phyloP scores from a whole-genome alignment of 2,797 vertebrate species.

The Sebastes aleutianus region DNA sequence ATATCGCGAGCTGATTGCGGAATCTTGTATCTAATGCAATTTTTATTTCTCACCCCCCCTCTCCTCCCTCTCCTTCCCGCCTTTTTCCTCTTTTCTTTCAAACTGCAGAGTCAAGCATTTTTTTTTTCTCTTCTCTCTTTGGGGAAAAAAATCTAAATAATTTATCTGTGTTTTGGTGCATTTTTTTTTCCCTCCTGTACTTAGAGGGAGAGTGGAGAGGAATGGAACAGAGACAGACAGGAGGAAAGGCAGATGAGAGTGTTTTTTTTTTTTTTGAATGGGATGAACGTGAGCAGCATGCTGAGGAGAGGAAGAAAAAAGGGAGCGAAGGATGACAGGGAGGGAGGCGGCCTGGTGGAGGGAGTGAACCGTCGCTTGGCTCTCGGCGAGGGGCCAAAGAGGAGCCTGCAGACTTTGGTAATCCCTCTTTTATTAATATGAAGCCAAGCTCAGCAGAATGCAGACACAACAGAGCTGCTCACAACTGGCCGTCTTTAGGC shows the following conservation, averaged over 20 bases:
- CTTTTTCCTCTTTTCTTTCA: constrained; percentile 52
- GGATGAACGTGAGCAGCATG: constrained; percentile 62
- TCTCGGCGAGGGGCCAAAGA: constrained; percentile 61
- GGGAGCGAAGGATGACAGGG: constrained; percentile 37
- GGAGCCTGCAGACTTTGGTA: constrained; percentile 73
- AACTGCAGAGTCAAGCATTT: constrained; percentile 81
- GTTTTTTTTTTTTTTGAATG: constrained; percentile 51
- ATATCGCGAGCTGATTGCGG: constrained; percentile 75
- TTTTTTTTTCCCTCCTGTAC: constrained; percentile 53
- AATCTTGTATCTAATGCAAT: constrained; percentile 82
- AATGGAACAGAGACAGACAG: constrained; percentile 49
- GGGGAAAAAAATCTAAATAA: constrained; percentile 75
- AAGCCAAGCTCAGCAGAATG: constrained; percentile 75
- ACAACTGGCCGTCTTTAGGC: constrained; percentile 49
- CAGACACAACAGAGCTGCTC: constrained; percentile 65
- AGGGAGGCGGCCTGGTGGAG: constrained; percentile 12
- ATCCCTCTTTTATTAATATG: constrained; percentile 82
- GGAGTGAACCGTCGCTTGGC: constrained; percentile 43
- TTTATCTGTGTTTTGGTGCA: constrained; percentile 81
- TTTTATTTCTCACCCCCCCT: constrained; percentile 66
- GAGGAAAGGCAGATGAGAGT: constrained; percentile 51
- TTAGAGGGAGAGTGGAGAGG: constrained; percentile 49
- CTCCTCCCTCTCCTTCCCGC: neutral
- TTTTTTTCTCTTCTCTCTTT: constrained; percentile 40
- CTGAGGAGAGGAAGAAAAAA: constrained; percentile 37